Base-by-base conservation (phyloP, 2,888 invertebrate genomes). In the Neoitamus cyanurus region DNA sequence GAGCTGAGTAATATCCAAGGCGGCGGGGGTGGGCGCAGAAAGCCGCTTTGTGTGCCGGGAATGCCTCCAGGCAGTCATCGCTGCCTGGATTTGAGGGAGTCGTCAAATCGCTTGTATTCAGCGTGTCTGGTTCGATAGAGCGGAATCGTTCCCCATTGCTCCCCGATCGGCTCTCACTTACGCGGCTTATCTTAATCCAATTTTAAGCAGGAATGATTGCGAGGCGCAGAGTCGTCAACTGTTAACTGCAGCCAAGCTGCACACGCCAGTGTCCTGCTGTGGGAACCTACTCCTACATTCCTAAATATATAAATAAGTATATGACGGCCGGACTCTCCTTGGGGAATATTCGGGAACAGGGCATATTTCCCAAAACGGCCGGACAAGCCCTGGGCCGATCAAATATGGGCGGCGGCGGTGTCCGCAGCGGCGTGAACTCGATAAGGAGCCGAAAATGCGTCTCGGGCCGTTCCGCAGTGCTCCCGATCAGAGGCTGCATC, bases 171-270 rank as follows among this genome's bases (percentile, higher is more conserved):
- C 7, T 34, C 36, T 6, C 78, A 80, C 34, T 48, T 30, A 13
- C 30, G 72, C 15, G 83, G 69, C 75, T 85, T 85, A 85, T 85
- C 85, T 85, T 84, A 85, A 85, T 85, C 85, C 84, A 85, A 84
- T 85, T 85, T 85, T 69, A 83, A 84, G 75, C 80, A 82, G 82
- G 73, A 42, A 85, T 85, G 84, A 69, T 77, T 83, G 73, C 69
- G 80, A 42, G 37, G 7, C 30, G 46, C 72, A 46, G 31, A 20
- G 25, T 28, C 46, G 9, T 77, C 77, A 77, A 42, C 42, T 77
- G 42, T 7, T 15, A 42, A 9, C 6, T 37, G 4, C 37, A 37
- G 7, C 37, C 9, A 7, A 3, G 48, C 58, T 58, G 58, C 30
- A 77, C 9, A 6, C 36, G 9, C 15, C 36, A 31, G 37, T 46